Base-by-base conservation (phyloP, 2,113 vertebrate genomes). In the Asarcornis scutulata region DNA sequence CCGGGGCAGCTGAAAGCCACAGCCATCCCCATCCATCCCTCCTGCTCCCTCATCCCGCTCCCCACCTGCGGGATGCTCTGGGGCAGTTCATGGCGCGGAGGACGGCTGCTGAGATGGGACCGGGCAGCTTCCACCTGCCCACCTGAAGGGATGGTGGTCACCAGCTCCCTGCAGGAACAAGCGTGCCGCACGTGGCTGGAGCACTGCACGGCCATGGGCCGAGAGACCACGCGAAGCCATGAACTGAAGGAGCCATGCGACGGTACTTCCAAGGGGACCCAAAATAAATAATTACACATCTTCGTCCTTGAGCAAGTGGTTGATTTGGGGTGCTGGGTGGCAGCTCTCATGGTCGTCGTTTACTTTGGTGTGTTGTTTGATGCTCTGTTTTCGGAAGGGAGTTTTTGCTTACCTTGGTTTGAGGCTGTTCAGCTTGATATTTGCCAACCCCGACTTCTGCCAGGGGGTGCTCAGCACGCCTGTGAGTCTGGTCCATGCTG, bases 211-310 rank as follows among this genome's bases (percentile, higher is more conserved):
- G 36, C 36, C 36, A 38, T 11, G 23, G 94, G 62, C 55, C 59
- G 84, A 20, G 31, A 74, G 83, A 91, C 62, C 69, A 20, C 66
- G 62, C 1, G 1, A 89, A 89, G 91, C 92, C 93, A 91, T 62
- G 77, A 87, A 17, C 3, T 1, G 69, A 87, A 90, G 81, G 69
- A 87, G 67, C 71, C 50, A 34, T 2, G 7, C 14, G 6, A 6
- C 17, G 67, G 36, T 84, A 84, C 53, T 96, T 91, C 91, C 86
- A 62, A 90, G 52, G 44, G 58, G 86, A 91, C 21, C 2, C 53
- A 73, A 66, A 97, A 97, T 97, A 97, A 97, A 97, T 58, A 20
- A 79, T 86, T 83, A n/a, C 83, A 63, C 48, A 38, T 36, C 9
- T 75, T 74, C 73, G 64, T 84, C 21, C 73, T 40, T 10, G 80